phyloP scores from a whole-genome alignment of 2,888 invertebrate genomes.

The Drosophila meridionalis region DNA sequence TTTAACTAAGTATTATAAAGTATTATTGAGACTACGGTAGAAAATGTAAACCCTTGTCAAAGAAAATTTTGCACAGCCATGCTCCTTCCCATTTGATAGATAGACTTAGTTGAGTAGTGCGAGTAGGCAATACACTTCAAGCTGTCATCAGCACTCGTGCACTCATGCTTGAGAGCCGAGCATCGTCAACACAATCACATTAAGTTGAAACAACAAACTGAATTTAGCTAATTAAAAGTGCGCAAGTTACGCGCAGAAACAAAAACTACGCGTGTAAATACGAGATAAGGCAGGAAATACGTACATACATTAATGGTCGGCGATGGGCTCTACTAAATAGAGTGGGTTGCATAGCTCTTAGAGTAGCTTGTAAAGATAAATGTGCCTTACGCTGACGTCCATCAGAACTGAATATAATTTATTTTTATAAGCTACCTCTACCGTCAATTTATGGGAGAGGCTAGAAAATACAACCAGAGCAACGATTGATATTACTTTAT shows the following conservation, averaged over 20 bases:
- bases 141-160: neutral
- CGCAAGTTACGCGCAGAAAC: conserved; percentile 12
- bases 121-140: neutral
- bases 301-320: neutral
- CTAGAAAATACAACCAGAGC: neutral
- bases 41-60: conserved; percentile 23
- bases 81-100: neutral
- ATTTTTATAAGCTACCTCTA: neutral
- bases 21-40: conserved; percentile 11
- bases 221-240: conserved; percentile 47
- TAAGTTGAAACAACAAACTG: conserved; percentile 42
- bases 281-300: conserved; percentile 33
- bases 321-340: neutral
- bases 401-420: neutral
- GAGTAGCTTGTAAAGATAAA: neutral
- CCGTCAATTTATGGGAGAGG: neutral
- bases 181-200: conserved; percentile 14
- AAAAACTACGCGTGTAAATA: conserved; percentile 25
- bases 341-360: conserved; percentile 13
- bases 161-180: neutral
- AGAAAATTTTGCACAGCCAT: conserved; percentile 13
- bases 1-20: neutral
- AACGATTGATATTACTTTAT: neutral
- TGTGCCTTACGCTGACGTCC: neutral
- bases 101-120: neutral